Evolutionary conservation across 2,113 vertebrate genomes (phyloP).

Genomic region (Hemicordylus capensis): DNA sequence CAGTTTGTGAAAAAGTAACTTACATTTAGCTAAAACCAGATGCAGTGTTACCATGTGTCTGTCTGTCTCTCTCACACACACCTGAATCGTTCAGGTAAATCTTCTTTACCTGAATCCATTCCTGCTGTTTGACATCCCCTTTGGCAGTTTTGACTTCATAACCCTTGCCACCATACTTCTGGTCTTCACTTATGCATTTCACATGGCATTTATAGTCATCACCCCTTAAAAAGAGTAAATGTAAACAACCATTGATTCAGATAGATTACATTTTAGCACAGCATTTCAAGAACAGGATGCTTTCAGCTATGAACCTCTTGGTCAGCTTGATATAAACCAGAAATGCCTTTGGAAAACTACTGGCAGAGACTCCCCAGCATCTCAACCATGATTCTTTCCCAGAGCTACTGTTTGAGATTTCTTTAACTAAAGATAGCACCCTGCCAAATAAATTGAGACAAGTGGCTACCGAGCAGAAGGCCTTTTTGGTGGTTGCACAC

Average conservation of each 20-base stretch:
- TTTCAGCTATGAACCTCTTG: neutral
- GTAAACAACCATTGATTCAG: neutral
- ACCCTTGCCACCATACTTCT: conserved; percentile 94
- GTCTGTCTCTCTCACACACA: too few relatives aligned
- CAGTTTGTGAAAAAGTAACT: neutral
- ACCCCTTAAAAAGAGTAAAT: conserved; percentile 76
- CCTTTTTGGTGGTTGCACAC: too few relatives aligned
- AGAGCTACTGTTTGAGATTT: neutral
- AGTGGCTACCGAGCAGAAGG: too few relatives aligned
- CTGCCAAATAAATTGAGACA: too few relatives aligned
- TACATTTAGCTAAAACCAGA: neutral
- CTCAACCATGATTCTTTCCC: neutral
- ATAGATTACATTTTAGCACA: neutral
- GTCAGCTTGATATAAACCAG: neutral
- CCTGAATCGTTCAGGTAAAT: too few relatives aligned
- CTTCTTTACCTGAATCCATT: conserved; percentile 92
- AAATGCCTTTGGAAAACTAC: neutral
- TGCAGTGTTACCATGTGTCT: rapidly evolving
- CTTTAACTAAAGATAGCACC: neutral
- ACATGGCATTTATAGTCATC: conserved; percentile 88
- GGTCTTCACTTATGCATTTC: conserved; percentile 90
- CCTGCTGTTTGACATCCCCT: conserved; percentile 92
- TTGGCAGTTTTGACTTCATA: conserved; percentile 90
- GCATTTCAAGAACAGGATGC: neutral
- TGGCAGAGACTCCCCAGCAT: neutral